A percentile compares a stretch with the other conserved stretches of the same genome.
Conservation (phyloP, 2,888 invertebrate species). For the Pammene fasciana region DNA sequence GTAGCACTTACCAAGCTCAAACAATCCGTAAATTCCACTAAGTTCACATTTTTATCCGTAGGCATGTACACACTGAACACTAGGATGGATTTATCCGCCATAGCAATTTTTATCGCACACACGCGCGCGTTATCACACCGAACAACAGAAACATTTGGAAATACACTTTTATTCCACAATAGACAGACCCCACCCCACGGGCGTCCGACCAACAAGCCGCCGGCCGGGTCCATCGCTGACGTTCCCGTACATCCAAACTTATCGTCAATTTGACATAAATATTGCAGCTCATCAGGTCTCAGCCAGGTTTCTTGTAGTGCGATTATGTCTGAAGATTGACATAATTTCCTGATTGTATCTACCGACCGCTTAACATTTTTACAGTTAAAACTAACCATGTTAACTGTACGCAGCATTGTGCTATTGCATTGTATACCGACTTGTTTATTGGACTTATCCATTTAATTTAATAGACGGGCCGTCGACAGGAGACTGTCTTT, state of each 20-base stretch:
- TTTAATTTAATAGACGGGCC: no score
- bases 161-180: background rate
- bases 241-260: background rate
- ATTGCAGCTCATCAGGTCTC: background rate
- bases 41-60: background rate
- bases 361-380: background rate
- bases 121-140: slow-evolving; percentile 1
- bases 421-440: no score
- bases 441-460: no score
- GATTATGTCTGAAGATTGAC: no score
- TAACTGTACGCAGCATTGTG: no score
- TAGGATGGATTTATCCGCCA: background rate
- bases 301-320: no score
- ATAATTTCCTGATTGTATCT: background rate
- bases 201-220: background rate
- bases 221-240: background rate
- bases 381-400: background rate
- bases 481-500: no score
- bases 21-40: background rate
- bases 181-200: background rate
- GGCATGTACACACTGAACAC: slow-evolving; percentile 1
- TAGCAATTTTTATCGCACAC: background rate
- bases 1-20: background rate
- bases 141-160: background rate
- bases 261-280: background rate